Evolutionary conservation across 2,888 invertebrate species (phyloP).

Genomic region (Myathropa florea): DNA sequence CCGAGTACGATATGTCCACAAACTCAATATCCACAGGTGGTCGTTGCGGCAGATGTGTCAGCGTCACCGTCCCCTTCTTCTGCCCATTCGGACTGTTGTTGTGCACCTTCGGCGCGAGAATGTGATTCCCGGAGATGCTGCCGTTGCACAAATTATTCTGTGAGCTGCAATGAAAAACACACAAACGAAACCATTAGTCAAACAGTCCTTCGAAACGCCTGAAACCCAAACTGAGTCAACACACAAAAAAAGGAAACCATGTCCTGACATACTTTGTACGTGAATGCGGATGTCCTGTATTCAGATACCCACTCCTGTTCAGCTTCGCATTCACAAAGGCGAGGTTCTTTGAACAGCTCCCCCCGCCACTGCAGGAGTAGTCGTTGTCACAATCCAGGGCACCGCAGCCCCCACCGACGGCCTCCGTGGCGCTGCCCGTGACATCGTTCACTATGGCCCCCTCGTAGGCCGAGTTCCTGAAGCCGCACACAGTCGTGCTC

Average conservation of each 20-base stretch:
- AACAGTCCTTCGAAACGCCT: conserved; percentile 52
- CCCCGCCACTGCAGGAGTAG: conserved; percentile 5
- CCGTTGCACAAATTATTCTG: conserved; percentile 89
- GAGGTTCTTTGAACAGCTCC: conserved; percentile 63
- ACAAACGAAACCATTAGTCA: background rate
- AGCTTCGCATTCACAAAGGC: conserved; percentile 76
- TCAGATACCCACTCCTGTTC: conserved; percentile 77
- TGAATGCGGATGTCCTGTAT: conserved; percentile 73
- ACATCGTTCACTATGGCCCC: conserved; percentile 62
- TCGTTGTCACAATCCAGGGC: conserved; percentile 36
- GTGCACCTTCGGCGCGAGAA: conserved; percentile 86
- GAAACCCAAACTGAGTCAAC: too few species aligned
- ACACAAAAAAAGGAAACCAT: background rate
- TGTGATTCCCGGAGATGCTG: conserved; percentile 80
- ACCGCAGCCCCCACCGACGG: background rate
- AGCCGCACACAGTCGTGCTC: conserved; percentile 50
- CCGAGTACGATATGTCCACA: conserved; percentile 92
- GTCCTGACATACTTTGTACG: conserved; percentile 56
- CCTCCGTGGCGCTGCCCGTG: conserved; percentile 9
- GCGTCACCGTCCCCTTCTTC: conserved; percentile 87
- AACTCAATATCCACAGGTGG: conserved; percentile 96
- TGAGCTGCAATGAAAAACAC: conserved; percentile 82
- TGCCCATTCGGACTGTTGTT: conserved; percentile 85
- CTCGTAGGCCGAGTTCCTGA: conserved; percentile 66
- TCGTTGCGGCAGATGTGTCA: conserved; percentile 91